Evolutionary conservation across 2,888 invertebrate species (phyloP).

Genomic region (Drosophila kokeensis): DNA sequence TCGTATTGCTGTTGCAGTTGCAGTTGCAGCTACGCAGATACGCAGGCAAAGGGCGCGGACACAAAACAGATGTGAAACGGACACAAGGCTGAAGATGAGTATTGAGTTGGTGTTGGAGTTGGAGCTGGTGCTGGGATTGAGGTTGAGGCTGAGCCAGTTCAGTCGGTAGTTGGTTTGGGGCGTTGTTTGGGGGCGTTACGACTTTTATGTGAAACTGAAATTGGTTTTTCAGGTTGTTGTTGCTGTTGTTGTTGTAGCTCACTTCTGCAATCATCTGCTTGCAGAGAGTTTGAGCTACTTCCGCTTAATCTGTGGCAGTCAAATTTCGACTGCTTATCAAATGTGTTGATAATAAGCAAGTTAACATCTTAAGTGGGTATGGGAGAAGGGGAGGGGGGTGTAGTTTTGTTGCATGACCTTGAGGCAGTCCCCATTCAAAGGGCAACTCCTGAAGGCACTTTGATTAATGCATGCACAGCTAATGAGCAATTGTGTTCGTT

Average conservation of each 20-base stretch:
- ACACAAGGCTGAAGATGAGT: slow-evolving; percentile 20
- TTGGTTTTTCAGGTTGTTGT: slow-evolving; percentile 60
- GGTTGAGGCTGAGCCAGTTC: slow-evolving; percentile 31
- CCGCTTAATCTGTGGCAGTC: slow-evolving; percentile 31
- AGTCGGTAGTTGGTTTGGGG: slow-evolving; percentile 72
- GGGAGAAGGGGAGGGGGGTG: slow-evolving; percentile 1
- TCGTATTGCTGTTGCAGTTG: slow-evolving; percentile 34
- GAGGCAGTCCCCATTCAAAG: slow-evolving; percentile 40
- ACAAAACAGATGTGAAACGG: slow-evolving; percentile 51
- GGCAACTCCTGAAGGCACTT: slow-evolving; percentile 37
- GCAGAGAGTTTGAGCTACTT: slow-evolving; percentile 34
- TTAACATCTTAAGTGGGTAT: slow-evolving; percentile 33
- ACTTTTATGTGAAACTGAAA: slow-evolving; percentile 76
- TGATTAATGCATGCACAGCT: slow-evolving; percentile 74
- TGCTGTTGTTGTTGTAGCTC: neutral
- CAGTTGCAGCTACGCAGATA: slow-evolving; percentile 59
- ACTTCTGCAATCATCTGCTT: neutral
- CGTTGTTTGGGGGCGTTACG: slow-evolving; percentile 67
- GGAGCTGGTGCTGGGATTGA: neutral
- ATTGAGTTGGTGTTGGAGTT: neutral
- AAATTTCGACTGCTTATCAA: slow-evolving; percentile 52
- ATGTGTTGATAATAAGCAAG: slow-evolving; percentile 73
- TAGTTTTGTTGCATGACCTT: slow-evolving; percentile 46
- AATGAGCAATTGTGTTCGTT: slow-evolving; percentile 76
- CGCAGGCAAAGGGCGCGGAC: slow-evolving; percentile 28